phyloP scores from a whole-genome alignment of 2,113 vertebrate species.

The Rhinolophus sinicus region DNA sequence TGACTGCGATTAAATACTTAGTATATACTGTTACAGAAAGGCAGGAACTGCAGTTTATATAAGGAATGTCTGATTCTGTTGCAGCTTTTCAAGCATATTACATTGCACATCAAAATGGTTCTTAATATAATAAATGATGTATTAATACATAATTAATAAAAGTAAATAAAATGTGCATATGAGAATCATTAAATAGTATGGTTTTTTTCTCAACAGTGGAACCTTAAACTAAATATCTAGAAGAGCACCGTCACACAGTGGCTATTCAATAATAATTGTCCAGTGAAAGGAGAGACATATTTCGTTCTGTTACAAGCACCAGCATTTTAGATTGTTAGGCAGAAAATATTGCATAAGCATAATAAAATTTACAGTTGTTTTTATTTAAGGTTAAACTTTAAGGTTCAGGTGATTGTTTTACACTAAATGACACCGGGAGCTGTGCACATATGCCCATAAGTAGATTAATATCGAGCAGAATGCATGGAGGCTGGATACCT shows the following conservation, averaged over 20 bases:
- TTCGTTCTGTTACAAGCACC: not conserved
- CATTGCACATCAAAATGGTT: not conserved
- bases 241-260: not conserved
- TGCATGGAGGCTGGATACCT: not conserved
- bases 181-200: not conserved
- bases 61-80: conserved; percentile 2
- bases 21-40: not conserved
- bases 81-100: not conserved
- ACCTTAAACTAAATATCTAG: not conserved
- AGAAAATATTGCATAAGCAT: not conserved
- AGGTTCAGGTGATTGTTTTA: not conserved
- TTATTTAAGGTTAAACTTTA: not conserved
- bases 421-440: not conserved
- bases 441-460: not conserved
- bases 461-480: not conserved
- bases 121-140: not conserved
- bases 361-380: not conserved
- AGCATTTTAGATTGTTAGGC: not conserved
- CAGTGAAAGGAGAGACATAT: not conserved
- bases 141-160: not conserved
- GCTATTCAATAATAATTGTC: not conserved
- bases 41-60: not conserved
- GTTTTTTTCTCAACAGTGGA: not conserved
- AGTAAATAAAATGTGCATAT: not conserved
- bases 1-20: not conserved